A percentile compares a stretch with the other conserved stretches of the same genome.
Conservation (phyloP, 1,140 invertebrate species). For the Drosophila orena region DNA sequence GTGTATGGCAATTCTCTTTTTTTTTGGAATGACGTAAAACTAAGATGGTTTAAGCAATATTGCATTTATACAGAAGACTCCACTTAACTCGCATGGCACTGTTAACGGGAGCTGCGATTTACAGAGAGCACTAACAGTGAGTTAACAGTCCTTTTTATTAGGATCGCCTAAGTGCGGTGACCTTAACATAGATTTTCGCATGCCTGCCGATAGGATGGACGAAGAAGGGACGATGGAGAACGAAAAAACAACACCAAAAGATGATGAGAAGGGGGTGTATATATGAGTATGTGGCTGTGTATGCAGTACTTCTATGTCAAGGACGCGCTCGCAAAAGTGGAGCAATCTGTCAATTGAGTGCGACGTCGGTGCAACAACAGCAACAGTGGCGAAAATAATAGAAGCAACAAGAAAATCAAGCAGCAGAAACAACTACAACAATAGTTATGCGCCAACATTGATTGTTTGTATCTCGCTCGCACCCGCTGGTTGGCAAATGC, state of each 20-base stretch:
- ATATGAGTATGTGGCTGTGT: neutral
- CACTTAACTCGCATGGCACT: slow-evolving; percentile 18
- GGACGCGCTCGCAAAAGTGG: slow-evolving; percentile 46
- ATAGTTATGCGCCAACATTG: slow-evolving; percentile 22
- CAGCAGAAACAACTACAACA: slow-evolving; percentile 7
- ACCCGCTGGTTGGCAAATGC: slow-evolving; percentile 9
- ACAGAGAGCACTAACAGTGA: neutral
- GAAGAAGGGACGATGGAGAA: neutral
- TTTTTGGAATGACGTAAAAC: too few species aligned
- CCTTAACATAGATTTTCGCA: slow-evolving; percentile 36
- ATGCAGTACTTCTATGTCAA: slow-evolving; percentile 47
- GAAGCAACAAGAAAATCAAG: slow-evolving; percentile 1
- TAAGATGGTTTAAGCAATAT: neutral
- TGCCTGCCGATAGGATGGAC: neutral
- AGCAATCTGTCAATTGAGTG: slow-evolving; percentile 29
- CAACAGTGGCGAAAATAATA: slow-evolving; percentile 16
- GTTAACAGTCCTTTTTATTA: slow-evolving; percentile 19
- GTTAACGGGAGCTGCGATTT: neutral
- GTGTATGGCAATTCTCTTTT: too few species aligned
- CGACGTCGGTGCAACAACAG: slow-evolving; percentile 2
- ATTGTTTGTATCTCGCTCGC: slow-evolving; percentile 1
- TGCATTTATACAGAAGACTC: neutral
- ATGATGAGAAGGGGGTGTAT: neutral
- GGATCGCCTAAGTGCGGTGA: slow-evolving; percentile 13
- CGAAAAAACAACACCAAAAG: slow-evolving; percentile 1